These are phyloP conservation scores for Catocala fraxini DNA, from an alignment of 2,888 invertebrate species.

Conservation along the genomic window DNA sequence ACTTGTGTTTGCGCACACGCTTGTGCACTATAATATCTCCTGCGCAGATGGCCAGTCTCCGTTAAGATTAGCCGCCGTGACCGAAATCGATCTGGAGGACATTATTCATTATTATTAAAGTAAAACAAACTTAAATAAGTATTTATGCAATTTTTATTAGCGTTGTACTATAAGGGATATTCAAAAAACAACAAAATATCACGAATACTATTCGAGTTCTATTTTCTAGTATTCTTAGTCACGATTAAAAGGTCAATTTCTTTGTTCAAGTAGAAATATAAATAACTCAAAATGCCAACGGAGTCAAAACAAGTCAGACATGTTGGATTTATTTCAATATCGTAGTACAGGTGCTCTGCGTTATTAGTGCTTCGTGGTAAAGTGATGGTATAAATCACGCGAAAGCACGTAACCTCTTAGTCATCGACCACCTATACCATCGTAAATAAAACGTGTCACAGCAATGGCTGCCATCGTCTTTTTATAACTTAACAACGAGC, in stretches of 20 bases:
- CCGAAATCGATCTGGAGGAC: too few relatives aligned
- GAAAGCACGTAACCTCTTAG: neutral
- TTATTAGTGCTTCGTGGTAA: neutral
- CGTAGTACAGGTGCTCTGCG: neutral
- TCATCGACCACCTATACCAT: neutral
- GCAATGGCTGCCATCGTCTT: neutral
- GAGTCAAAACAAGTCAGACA: neutral
- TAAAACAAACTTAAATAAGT: too few relatives aligned
- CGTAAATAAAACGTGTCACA: neutral
- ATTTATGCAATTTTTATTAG: neutral
- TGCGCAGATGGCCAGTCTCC: too few relatives aligned
- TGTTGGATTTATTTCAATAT: neutral
- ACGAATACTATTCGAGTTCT: neutral
- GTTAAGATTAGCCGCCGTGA: too few relatives aligned
- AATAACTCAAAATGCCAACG: neutral
- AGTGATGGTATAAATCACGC: neutral
- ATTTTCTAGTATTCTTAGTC: neutral
- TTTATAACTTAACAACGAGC: too few relatives aligned
- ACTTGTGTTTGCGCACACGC: too few relatives aligned
- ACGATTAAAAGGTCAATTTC: neutral
- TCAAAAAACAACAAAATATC: neutral
- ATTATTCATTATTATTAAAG: too few relatives aligned
- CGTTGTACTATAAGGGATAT: constrained; percentile 6
- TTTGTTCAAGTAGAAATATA: neutral
- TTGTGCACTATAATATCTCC: too few relatives aligned